Conservation (phyloP, 2,797 vertebrate genomes). For the Phalloptychus januarius region DNA sequence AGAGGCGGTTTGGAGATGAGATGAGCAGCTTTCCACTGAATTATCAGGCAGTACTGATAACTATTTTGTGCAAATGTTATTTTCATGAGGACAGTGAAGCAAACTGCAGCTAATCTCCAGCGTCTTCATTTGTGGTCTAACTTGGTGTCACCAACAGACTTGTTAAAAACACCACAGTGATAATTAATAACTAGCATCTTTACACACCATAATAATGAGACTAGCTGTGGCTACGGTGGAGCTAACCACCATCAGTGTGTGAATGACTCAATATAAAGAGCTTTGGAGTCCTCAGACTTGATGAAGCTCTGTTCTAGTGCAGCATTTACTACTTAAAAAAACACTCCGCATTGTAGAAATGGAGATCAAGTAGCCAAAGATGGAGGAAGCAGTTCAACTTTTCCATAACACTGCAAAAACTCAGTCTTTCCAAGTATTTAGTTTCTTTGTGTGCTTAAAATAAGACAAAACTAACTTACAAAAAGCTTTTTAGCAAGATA, state of each 20-base stretch:
- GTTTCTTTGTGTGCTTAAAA: too few relatives aligned
- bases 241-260: background rate
- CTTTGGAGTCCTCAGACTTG: background rate
- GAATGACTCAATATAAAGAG: background rate
- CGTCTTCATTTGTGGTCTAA: background rate
- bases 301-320: too few relatives aligned
- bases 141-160: background rate
- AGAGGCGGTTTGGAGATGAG: background rate
- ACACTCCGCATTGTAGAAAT: background rate
- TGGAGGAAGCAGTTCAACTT: too few relatives aligned
- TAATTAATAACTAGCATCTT: background rate
- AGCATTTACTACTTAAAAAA: background rate
- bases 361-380: too few relatives aligned
- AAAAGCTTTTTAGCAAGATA: too few relatives aligned
- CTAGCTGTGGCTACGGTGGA: background rate
- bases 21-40: background rate
- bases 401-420: too few relatives aligned
- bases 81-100: background rate
- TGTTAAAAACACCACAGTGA: background rate
- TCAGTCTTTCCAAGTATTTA: too few relatives aligned
- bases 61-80: background rate
- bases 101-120: background rate
- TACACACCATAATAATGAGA: background rate
- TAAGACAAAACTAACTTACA: too few relatives aligned
- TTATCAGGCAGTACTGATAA: background rate